Evolutionary conservation across 2,797 vertebrate species (phyloP).

Genomic region (Trachurus trachurus): DNA sequence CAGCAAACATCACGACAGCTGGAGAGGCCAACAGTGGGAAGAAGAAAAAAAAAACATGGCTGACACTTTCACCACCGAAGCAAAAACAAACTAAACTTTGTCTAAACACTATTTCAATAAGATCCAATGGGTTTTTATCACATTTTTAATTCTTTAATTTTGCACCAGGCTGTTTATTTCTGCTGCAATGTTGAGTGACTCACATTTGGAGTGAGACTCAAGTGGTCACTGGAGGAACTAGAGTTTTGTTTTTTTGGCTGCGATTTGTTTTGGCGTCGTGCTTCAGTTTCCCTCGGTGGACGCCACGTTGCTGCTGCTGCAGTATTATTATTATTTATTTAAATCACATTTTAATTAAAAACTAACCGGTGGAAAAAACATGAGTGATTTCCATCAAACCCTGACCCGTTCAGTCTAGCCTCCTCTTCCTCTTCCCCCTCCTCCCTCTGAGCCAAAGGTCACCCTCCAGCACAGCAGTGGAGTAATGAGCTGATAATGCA

Average conservation of each 20-base stretch:
- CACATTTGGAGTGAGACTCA: no score
- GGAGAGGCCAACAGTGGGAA: conserved; percentile 22
- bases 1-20: conserved; percentile 44
- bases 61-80: neutral
- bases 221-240: no score
- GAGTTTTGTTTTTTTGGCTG: no score
- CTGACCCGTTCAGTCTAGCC: neutral
- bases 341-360: neutral
- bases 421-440: no score
- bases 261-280: no score
- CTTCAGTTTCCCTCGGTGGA: neutral
- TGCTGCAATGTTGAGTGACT: no score
- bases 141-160: no score
- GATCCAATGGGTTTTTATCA: no score
- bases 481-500: neutral
- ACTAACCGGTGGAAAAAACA: neutral
- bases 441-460: neutral
- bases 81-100: neutral
- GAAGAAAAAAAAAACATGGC: neutral
- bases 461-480: neutral
- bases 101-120: neutral
- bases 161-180: no score
- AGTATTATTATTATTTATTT: neutral
- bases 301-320: neutral
- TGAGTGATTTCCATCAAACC: no score